Evolutionary conservation across 2,888 invertebrate genomes (phyloP), one percentile per base, ranked within the genome.

Genomic region (Rosalia funebris): DNA sequence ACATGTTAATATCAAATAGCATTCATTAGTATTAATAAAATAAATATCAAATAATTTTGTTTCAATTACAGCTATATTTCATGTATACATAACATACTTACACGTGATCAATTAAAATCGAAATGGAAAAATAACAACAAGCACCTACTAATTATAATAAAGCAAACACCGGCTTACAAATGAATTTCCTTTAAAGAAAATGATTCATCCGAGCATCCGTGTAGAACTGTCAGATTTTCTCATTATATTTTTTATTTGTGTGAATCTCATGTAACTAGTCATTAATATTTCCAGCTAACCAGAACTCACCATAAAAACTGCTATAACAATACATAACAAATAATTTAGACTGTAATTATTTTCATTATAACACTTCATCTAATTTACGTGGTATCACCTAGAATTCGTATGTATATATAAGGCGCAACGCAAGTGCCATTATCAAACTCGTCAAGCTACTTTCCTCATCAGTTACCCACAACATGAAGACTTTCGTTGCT

Each of bases 201-300:
- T 34, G 34, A 34, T 34, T 11, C 34, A 34, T 34, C 2, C 7
- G 17, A 41, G 25, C 20, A 44, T 25, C 44, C 44, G 44, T 25
- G 44, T 44, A 44, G 25, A 25, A 25, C 44, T 25, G 20, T 44
- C 20, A 20, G 44, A 44, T 12, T 12, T 44, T 44, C 16, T 1
- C 12, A 39, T 39, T 39, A 39, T 39, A 25, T 20, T 17, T 50
- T 14, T 39, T 20, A 3, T 50, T 12, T 20, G 12, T 44, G 25
- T 10, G 44, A 11, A 41, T 4, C 17, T 41, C 17, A 11, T 41
- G n/a, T n/a, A 41, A n/a, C n/a, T 17, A 41, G n/a, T 50, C 50
- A 39, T 50, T 50, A 50, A 11, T 25, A 20, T 10, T 50, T 50
- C 39, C 37, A 50, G 12, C 50, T 15, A 50, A 15, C 36, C 50